A percentile compares a stretch with the other conserved stretches of the same genome.
Conservation (phyloP, 2,888 invertebrate genomes). For the Gryllus longicercus region DNA sequence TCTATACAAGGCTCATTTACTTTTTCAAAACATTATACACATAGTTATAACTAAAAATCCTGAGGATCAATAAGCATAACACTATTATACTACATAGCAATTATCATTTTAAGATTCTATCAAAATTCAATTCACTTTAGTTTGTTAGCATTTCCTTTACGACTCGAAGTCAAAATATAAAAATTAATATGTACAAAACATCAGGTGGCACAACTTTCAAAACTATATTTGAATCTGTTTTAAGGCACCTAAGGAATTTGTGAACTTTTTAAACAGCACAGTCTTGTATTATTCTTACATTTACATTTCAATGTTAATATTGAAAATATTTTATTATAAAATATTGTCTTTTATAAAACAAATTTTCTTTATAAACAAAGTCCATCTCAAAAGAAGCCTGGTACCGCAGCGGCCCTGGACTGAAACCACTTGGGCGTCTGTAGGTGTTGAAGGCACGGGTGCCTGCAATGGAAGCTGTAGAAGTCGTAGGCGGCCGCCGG, state of each 20-base stretch:
- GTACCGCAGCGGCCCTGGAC: background rate
- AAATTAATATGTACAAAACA: background rate
- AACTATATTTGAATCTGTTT: background rate
- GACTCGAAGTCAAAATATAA: background rate
- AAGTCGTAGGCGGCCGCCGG: slow-evolving; percentile 35
- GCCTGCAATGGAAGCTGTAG: slow-evolving; percentile 18
- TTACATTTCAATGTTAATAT: background rate
- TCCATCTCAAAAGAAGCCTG: background rate
- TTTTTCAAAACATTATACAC: background rate
- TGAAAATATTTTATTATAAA: too few species aligned
- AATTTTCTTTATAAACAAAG: too few species aligned
- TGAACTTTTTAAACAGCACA: background rate
- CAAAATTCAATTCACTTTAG: background rate
- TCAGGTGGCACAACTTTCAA: background rate
- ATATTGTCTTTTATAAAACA: too few species aligned
- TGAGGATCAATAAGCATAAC: slow-evolving; percentile 8
- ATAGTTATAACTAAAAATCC: background rate
- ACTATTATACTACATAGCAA: background rate
- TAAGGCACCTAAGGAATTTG: background rate
- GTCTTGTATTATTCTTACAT: background rate
- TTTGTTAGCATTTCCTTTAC: background rate
- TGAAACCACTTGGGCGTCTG: slow-evolving; percentile 20
- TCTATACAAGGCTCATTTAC: background rate
- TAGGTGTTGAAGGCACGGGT: slow-evolving; percentile 17
- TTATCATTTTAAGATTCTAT: background rate